Evolutionary conservation across 2,888 invertebrate genomes (phyloP).

Genomic region (Cryptus viduatorius): DNA sequence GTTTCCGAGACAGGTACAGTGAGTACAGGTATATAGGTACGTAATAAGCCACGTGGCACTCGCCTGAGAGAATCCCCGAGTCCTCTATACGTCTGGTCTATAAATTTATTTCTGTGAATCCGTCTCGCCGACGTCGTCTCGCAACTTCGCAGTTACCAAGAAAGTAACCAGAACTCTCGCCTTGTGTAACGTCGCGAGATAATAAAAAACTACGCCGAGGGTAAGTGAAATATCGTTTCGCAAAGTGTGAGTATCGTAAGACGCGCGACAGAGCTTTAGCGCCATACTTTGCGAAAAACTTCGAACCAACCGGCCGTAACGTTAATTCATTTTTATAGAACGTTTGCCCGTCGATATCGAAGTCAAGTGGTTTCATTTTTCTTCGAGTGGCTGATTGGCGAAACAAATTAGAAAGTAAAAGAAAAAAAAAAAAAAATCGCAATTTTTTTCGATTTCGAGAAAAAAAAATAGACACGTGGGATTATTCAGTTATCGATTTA

Average conservation of each 20-base stretch:
- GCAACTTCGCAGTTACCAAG: constrained; percentile 32
- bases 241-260: constrained; percentile 4
- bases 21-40: no score
- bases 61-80: background rate
- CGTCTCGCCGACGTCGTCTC: background rate
- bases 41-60: background rate
- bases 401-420: background rate
- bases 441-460: constrained; percentile 16
- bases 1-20: background rate
- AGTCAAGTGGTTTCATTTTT: background rate
- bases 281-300: constrained; percentile 1
- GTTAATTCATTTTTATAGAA: background rate
- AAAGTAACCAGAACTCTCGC: background rate
- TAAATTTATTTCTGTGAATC: constrained; percentile 22
- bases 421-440: background rate
- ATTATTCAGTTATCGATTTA: constrained; percentile 47
- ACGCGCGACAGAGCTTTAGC: background rate
- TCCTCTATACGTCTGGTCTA: background rate
- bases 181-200: constrained; percentile 25
- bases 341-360: constrained; percentile 1
- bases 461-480: constrained; percentile 23
- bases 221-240: constrained; percentile 15
- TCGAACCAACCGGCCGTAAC: background rate
- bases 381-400: background rate
- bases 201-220: constrained; percentile 18